Conservation (phyloP, 2,797 vertebrate genomes). For the Ciconia nigra region DNA sequence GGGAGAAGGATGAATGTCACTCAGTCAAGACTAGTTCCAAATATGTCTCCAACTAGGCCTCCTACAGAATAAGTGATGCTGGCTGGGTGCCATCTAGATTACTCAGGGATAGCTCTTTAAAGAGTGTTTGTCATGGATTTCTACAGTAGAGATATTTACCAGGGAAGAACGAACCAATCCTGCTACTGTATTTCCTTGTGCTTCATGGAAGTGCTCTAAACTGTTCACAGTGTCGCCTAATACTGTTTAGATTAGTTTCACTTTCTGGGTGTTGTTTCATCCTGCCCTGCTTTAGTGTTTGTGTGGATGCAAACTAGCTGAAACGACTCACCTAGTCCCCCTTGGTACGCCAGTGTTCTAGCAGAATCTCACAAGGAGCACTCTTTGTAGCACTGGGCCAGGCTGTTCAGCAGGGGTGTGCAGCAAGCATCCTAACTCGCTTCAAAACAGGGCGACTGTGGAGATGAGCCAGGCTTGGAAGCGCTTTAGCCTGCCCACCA, state of each 20-base stretch:
- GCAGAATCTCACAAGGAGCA: background rate
- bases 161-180: background rate
- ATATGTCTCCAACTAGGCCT: background rate
- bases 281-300: background rate
- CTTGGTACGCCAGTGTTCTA: background rate
- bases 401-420: background rate
- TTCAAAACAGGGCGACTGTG: fast-evolving
- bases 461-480: background rate
- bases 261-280: background rate
- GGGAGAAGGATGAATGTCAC: slow-evolving; percentile 29
- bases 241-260: background rate
- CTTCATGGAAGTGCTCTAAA: background rate
- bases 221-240: background rate
- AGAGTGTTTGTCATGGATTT: slow-evolving; percentile 18
- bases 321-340: fast-evolving
- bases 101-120: background rate
- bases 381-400: background rate
- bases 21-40: slow-evolving; percentile 4
- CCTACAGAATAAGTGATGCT: background rate
- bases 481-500: background rate
- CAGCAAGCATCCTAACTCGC: fast-evolving
- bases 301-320: background rate
- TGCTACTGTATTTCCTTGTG: background rate
- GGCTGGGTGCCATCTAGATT: slow-evolving; percentile 5
- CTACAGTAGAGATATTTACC: background rate